These are phyloP conservation scores for Lucifuga dentata DNA, from an alignment of 2,113 vertebrate genomes.

Conservation along the genomic window DNA sequence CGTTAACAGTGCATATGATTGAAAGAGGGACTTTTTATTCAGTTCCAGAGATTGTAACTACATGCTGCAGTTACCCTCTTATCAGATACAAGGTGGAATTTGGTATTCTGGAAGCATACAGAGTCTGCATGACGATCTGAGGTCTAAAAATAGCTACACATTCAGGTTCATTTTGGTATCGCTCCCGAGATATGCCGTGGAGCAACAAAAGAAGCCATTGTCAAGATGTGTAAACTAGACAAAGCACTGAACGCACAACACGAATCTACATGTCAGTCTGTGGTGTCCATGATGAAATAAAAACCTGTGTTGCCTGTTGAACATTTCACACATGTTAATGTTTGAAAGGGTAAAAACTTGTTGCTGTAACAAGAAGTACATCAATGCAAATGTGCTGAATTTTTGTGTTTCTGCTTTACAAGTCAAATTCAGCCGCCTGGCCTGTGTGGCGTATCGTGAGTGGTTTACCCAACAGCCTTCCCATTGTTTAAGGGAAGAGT, in stretches of 20 bases:
- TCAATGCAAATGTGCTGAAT: neutral
- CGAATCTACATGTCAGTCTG: neutral
- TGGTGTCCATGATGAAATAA: neutral
- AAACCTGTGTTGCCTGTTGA: constrained; percentile 4
- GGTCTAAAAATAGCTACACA: no score
- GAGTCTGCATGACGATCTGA: no score
- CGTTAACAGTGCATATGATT: neutral
- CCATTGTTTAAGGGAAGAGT: no score
- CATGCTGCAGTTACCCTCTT: neutral
- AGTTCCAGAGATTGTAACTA: no score
- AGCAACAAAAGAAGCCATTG: neutral
- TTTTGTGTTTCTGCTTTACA: constrained; percentile 6
- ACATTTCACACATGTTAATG: neutral
- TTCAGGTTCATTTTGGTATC: no score
- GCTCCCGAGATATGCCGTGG: neutral
- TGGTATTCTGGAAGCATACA: neutral
- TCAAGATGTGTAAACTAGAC: neutral
- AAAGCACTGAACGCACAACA: neutral
- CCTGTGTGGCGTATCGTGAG: neutral
- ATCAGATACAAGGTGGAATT: neutral
- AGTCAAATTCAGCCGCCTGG: neutral
- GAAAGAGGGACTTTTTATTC: neutral
- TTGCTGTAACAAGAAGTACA: neutral
- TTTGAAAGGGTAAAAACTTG: neutral
- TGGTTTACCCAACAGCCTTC: no score